A percentile compares a stretch with the other conserved stretches of the same genome.
These are phyloP conservation scores for Myanophis thanlyinensis DNA, from an alignment of 2,113 vertebrate species.

Conservation along the genomic window DNA sequence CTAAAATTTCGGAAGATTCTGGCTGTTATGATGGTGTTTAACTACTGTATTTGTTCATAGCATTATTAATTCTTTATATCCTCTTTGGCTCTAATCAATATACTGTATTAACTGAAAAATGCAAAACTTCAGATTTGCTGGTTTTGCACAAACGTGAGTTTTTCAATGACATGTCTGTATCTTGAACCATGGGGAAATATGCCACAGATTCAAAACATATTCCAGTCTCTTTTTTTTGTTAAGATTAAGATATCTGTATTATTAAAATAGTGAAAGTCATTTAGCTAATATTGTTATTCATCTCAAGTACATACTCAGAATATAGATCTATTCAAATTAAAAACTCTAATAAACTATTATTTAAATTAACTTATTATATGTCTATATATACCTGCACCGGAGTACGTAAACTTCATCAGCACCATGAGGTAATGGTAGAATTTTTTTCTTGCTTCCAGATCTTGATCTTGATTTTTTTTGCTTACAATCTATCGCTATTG, in stretches of 20 bases:
- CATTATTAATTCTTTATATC: neutral
- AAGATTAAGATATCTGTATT: neutral
- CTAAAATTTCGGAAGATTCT: neutral
- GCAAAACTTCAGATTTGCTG: neutral
- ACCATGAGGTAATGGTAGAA: constrained; percentile 84
- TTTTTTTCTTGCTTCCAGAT: constrained; percentile 89
- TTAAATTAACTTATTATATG: constrained; percentile 17
- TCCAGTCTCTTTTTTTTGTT: neutral
- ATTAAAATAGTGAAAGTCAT: neutral
- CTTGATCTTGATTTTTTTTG: constrained; percentile 91
- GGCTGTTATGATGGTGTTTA: neutral
- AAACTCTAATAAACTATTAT: constrained; percentile 10
- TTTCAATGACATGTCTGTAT: neutral
- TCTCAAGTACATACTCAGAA: neutral
- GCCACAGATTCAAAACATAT: neutral
- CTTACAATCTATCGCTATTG: constrained; percentile 87
- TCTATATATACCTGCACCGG: constrained; percentile 85
- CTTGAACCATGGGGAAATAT: neutral
- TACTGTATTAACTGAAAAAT: neutral
- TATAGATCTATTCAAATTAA: neutral
- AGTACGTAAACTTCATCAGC: constrained; percentile 95
- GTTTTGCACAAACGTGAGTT: neutral
- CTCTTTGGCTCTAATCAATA: neutral
- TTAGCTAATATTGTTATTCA: neutral
- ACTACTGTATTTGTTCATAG: neutral